Conservation (phyloP, 2,888 invertebrate species). For the Morpho achilles region DNA sequence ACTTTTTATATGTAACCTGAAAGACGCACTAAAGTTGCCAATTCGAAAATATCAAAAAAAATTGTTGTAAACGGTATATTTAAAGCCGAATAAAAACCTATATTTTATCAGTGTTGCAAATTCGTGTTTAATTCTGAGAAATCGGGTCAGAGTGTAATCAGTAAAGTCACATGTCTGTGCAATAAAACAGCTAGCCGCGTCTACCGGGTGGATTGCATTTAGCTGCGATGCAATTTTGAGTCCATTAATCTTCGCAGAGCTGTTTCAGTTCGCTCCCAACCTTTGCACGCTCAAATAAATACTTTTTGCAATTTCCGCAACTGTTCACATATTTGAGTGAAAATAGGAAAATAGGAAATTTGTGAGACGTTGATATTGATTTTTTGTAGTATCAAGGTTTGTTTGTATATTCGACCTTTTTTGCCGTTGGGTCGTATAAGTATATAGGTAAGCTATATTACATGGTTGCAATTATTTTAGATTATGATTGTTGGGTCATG, state of each 20-base stretch:
- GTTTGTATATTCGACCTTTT: no score
- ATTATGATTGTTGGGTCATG: no score
- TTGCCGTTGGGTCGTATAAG: no score
- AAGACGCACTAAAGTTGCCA: no score
- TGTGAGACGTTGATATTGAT: conserved; percentile 1
- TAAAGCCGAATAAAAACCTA: neutral
- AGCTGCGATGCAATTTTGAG: conserved; percentile 71
- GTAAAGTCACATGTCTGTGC: conserved; percentile 43
- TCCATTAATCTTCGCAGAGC: conserved; percentile 69
- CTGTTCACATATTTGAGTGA: conserved; percentile 22
- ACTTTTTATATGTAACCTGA: no score
- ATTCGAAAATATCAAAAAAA: no score
- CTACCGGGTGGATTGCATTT: conserved; percentile 63
- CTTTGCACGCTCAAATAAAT: conserved; percentile 28
- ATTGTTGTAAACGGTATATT: no score
- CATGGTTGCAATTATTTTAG: no score
- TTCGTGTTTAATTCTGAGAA: conserved; percentile 49
- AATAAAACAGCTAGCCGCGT: conserved; percentile 57
- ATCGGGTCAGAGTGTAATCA: conserved; percentile 29
- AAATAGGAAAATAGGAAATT: conserved; percentile 10
- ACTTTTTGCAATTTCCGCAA: conserved; percentile 27
- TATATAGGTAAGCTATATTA: no score
- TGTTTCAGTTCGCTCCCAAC: conserved; percentile 49
- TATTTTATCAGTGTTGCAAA: conserved; percentile 21
- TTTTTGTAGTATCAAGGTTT: neutral